Evolutionary conservation across 2,797 vertebrate species (phyloP).

Genomic region (Macropodus opercularis): DNA sequence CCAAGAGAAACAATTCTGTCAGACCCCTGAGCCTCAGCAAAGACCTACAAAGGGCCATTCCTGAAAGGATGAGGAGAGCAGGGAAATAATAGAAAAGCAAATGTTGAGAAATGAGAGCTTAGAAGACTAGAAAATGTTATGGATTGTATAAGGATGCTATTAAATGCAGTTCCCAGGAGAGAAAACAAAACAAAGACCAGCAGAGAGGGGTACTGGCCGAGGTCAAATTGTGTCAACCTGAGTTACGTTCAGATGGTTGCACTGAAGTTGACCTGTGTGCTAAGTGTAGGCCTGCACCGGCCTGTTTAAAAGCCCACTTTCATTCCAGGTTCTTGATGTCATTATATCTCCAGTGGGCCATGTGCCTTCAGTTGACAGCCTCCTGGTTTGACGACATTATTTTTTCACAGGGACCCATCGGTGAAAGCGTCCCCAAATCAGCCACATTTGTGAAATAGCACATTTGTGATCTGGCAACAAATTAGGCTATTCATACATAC

Average conservation of each 20-base stretch:
- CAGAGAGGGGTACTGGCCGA: conserved; percentile 64
- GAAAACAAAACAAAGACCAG: conserved; percentile 66
- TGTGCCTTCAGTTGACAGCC: conserved; percentile 74
- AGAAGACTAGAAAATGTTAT: conserved; percentile 69
- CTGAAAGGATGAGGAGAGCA: conserved; percentile 66
- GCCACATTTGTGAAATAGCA: conserved; percentile 56
- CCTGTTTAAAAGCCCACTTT: conserved; percentile 66
- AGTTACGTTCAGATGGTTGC: conserved; percentile 82
- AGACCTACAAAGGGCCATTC: conserved; percentile 70
- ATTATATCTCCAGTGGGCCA: conserved; percentile 78
- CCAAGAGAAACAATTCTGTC: conserved; percentile 72
- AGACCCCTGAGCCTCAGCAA: conserved; percentile 58
- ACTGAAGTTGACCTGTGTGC: conserved; percentile 71
- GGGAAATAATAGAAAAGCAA: conserved; percentile 79
- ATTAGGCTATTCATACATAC: conserved; percentile 68
- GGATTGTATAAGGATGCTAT: conserved; percentile 65
- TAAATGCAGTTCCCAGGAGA: conserved; percentile 66
- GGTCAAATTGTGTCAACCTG: conserved; percentile 86
- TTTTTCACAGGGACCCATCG: conserved; percentile 55
- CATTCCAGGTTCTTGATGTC: conserved; percentile 71
- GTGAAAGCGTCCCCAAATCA: conserved; percentile 54
- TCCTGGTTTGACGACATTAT: conserved; percentile 59
- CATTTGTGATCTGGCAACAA: conserved; percentile 66
- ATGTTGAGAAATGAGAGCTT: conserved; percentile 80
- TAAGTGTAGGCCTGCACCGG: conserved; percentile 61